Evolutionary conservation across 92 coral and sea anemone species (phyloP).

Genomic region (Isaurus tuberculatus): DNA sequence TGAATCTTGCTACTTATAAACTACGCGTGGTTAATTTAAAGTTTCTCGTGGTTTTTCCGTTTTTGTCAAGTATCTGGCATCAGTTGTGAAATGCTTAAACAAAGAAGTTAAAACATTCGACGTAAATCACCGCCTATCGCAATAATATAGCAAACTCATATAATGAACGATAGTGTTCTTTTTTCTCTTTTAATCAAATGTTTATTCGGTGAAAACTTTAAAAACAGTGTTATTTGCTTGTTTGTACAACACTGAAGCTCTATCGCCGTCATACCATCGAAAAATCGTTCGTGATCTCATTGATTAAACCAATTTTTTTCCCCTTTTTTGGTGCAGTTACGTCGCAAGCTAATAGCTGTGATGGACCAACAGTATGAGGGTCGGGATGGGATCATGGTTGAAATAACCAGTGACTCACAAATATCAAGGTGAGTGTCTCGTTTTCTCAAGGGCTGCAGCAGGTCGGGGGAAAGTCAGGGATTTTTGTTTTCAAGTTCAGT

Average conservation of each 20-base stretch:
- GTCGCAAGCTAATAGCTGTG: slow-evolving; percentile 75
- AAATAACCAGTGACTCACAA: slow-evolving; percentile 50
- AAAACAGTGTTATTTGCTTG: background rate
- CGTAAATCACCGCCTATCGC: background rate
- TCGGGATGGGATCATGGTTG: slow-evolving; percentile 86
- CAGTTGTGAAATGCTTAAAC: background rate
- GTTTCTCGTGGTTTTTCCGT: background rate
- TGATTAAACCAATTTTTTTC: background rate
- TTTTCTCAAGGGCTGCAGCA: no score
- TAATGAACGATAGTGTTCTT: background rate
- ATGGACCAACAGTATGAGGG: slow-evolving; percentile 92
- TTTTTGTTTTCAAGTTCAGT: no score
- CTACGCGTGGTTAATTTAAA: background rate
- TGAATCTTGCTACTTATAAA: no score
- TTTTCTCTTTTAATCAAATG: background rate
- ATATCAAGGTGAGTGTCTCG: background rate
- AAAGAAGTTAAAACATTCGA: background rate
- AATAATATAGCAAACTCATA: no score
- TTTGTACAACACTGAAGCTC: background rate
- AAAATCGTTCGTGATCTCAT: background rate
- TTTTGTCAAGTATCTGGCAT: background rate
- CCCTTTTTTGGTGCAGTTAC: slow-evolving; percentile 70
- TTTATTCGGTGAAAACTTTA: background rate
- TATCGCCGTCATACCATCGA: background rate
- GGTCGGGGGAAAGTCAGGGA: no score